Conservation (phyloP, 1,140 invertebrate species). For the Caenorhabditis elegans region WBcel235 BX284605.5:16278001-16278500, state of each 20-base stretch:
- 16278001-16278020: too few species aligned
- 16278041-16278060: too few species aligned
- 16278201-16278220: not conserved
- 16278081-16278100: too few species aligned
- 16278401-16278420: conserved; percentile 41
- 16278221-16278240: not conserved
- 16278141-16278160: conserved; percentile 24
- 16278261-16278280: not conserved
- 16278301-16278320: not conserved
- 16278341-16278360: not conserved
- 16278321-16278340: not conserved
- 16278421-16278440: not conserved
- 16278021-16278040: too few species aligned
- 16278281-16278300: not conserved
- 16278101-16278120: too few species aligned
- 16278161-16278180: conserved; percentile 1
- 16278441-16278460: conserved; percentile 10
- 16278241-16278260: not conserved
- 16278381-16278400: conserved; percentile 35
- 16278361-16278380: not conserved
- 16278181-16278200: not conserved
- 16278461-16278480: conserved; percentile 5
- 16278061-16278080: too few species aligned
- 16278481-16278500: conserved; percentile 32
- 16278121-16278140: not conserved